phyloP scores from a whole-genome alignment of 2,113 vertebrate species.

The Megaleporinus macrocephalus region DNA sequence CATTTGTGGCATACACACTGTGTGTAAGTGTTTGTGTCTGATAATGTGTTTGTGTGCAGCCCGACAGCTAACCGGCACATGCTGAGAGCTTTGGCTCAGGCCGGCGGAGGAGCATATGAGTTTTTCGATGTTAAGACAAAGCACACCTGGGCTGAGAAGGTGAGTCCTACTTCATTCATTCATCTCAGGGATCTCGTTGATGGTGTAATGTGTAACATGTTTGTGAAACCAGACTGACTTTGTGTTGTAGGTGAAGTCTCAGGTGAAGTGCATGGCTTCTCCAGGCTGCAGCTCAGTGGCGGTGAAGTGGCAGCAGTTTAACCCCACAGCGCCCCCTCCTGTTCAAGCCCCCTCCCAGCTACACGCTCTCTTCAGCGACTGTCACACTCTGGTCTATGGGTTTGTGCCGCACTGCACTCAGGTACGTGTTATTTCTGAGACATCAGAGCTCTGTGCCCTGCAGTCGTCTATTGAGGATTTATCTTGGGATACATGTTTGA shows the following conservation, averaged over 20 bases:
- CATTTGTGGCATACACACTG: neutral
- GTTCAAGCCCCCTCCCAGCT: constrained; percentile 84
- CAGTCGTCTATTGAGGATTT: neutral
- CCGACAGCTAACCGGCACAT: constrained; percentile 86
- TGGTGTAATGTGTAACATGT: constrained; percentile 4
- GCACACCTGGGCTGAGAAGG: constrained; percentile 85
- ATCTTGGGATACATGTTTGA: neutral
- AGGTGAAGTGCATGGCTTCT: constrained; percentile 74
- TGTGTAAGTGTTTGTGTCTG: neutral
- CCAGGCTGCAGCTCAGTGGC: constrained; percentile 83
- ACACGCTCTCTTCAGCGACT: constrained; percentile 79
- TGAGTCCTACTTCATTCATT: constrained; percentile 56
- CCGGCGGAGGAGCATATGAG: constrained; percentile 85
- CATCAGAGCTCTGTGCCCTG: neutral
- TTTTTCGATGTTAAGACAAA: constrained; percentile 86
- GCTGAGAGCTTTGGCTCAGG: constrained; percentile 83
- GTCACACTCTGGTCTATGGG: constrained; percentile 84
- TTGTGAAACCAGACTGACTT: constrained; percentile 11
- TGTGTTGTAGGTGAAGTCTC: constrained; percentile 75
- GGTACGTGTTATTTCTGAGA: constrained; percentile 58
- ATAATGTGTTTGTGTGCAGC: constrained; percentile 64
- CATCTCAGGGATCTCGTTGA: neutral
- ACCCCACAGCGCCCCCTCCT: constrained; percentile 59
- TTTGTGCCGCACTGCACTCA: constrained; percentile 85
- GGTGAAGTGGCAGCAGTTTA: constrained; percentile 87